These are phyloP conservation scores for Hofmannophila pseudospretella DNA, from an alignment of 2,888 invertebrate genomes.

Conservation along the genomic window DNA sequence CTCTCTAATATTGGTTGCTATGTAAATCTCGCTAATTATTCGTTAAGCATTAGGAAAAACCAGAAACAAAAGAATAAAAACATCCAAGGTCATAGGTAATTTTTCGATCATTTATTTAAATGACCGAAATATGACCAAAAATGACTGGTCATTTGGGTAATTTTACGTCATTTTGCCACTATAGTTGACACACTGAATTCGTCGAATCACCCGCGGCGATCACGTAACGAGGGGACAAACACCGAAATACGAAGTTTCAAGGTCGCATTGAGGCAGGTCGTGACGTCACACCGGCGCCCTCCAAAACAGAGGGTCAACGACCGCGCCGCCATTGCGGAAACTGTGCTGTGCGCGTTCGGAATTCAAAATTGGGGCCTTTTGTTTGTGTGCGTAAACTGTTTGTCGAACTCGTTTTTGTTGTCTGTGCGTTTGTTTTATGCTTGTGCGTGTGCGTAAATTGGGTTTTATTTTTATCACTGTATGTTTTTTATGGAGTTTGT, in stretches of 20 bases:
- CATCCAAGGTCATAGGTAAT: too few species aligned
- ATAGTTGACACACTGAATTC: too few species aligned
- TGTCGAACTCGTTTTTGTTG: slow-evolving; percentile 8
- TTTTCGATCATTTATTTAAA: too few species aligned
- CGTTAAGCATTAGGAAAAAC: too few species aligned
- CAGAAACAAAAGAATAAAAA: too few species aligned
- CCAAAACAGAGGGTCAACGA: slow-evolving; percentile 66
- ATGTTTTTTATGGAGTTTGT: background rate
- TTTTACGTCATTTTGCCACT: too few species aligned
- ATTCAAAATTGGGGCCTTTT: slow-evolving; percentile 68
- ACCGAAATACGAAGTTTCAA: slow-evolving; percentile 52
- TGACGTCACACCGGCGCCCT: slow-evolving; percentile 72
- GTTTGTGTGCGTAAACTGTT: slow-evolving; percentile 45
- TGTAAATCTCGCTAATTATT: too few species aligned
- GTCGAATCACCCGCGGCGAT: slow-evolving; percentile 34
- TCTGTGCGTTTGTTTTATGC: slow-evolving; percentile 23
- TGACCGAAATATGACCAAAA: too few species aligned
- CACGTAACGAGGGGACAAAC: slow-evolving; percentile 23
- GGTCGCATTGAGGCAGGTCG: slow-evolving; percentile 70
- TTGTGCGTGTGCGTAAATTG: slow-evolving; percentile 24
- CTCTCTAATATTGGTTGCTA: too few species aligned
- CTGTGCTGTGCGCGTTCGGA: slow-evolving; percentile 71
- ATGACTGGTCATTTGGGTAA: too few species aligned
- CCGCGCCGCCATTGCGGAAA: slow-evolving; percentile 71
- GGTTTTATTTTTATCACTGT: slow-evolving; percentile 20